Base-by-base conservation (phyloP, 2,113 vertebrate species). In the Indri indri region DNA sequence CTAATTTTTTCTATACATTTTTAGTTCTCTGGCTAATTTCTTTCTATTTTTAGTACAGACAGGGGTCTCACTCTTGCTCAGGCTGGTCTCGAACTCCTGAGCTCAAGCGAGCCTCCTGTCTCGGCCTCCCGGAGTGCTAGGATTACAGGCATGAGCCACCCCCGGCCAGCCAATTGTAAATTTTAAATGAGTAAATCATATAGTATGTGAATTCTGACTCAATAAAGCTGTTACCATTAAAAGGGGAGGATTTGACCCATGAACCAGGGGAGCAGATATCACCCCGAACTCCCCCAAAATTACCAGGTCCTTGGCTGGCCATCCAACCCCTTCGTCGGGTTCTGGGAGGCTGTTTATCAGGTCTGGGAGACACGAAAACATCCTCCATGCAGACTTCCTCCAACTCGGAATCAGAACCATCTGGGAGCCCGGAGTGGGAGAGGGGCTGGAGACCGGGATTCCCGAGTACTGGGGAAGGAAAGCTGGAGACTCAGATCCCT, bases 351-450 rank as follows among this genome's bases (percentile, higher is more conserved):
- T 96, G 90, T 73, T 91, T 97, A 27, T 85, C 88, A 52, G 93
- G 82, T 52, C 6, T n/a, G 0, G 74, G 54, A 65, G 23, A 63
- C 76, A 73, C 23, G 0, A 74, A 61, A 47, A 95, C 81, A n/a
- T 98, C 96, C 74, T 98, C 98, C 91, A 98, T 14, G 7, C 83
- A 93, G 18, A 97, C 94, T 93, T 98, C 97, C 66, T 98, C 97
- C 23, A 98, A 32, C 37, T 98, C 97, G 0, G 83, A 71, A 45
- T 98, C 95, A 0, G 81, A 98, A 81, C 32, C 54, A 7, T 95
- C 98, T 97, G 76, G 50, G 23, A 80, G 16, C 12, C 47, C 61
- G 71, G 40, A 73, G 0, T 65, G n/a, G 50, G 11, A 61, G 37
- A 25, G 34, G 10, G 13, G 6, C 3, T 20, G 42, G 54, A 61